A percentile compares a stretch with the other conserved stretches of the same genome.
Evolutionary conservation across 2,888 invertebrate genomes (phyloP).

Genomic region (Gandaritis pyraliata): DNA sequence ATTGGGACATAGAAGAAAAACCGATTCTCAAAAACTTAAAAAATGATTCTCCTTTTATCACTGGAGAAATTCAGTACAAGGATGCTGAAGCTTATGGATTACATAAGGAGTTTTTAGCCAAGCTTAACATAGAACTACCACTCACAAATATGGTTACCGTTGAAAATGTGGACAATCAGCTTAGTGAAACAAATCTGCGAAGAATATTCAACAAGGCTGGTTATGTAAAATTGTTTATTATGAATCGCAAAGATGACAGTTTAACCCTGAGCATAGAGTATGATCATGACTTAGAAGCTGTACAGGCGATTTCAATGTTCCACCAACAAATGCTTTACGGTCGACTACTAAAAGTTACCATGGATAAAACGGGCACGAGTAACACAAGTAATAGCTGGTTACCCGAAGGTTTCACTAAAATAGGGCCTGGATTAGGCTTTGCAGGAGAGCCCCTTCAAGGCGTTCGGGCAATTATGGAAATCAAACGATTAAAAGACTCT

Average conservation of each 20-base stretch:
- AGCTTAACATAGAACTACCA: neutral
- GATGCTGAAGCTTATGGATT: constrained; percentile 2
- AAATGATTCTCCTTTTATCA: neutral
- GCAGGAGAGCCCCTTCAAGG: neutral
- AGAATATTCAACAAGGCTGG: constrained; percentile 1
- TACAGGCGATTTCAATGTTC: constrained; percentile 24
- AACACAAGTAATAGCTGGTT: neutral
- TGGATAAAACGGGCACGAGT: neutral
- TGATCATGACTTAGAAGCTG: constrained; percentile 18
- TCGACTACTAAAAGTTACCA: neutral
- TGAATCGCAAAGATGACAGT: neutral
- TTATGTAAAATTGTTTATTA: neutral
- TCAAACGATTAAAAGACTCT: neutral
- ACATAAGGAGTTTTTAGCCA: neutral
- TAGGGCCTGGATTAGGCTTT: constrained; percentile 10
- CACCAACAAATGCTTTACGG: neutral
- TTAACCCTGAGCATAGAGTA: neutral
- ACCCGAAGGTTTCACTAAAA: neutral
- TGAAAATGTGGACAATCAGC: constrained; percentile 1
- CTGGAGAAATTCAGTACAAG: neutral
- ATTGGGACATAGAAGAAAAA: constrained; percentile 10
- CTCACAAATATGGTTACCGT: constrained; percentile 2
- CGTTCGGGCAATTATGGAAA: neutral
- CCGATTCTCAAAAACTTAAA: constrained; percentile 1
- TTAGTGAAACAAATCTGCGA: neutral